phyloP scores from a whole-genome alignment of 2,113 vertebrate species.

The Terrapene triunguis region DNA sequence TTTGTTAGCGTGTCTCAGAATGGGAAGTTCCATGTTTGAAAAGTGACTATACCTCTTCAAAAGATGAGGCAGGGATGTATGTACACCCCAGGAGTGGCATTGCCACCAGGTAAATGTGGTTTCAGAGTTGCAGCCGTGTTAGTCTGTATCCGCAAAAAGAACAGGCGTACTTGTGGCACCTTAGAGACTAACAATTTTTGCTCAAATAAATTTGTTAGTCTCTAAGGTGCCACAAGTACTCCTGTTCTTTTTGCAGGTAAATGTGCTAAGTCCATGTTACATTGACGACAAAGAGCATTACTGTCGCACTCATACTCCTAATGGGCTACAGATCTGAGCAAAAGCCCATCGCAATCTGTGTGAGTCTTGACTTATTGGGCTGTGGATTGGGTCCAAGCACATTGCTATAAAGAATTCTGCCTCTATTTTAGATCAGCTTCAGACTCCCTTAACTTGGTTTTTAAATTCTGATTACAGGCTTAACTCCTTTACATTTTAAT shows the following conservation, averaged over 20 bases:
- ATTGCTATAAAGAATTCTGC: not conserved
- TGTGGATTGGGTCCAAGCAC: not conserved
- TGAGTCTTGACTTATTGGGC: not conserved
- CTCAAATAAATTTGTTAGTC: too few relatives aligned
- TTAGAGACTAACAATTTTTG: too few relatives aligned
- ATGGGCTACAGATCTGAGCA: not conserved
- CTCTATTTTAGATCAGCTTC: not conserved
- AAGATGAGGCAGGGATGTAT: not conserved
- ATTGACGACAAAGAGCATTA: not conserved
- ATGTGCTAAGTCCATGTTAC: not conserved
- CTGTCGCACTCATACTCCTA: not conserved
- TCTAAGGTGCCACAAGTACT: too few relatives aligned
- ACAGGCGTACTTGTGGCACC: too few relatives aligned
- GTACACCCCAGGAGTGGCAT: not conserved
- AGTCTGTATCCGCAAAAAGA: too few relatives aligned
- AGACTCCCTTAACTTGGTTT: not conserved
- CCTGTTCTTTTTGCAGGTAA: not conserved
- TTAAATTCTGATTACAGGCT: not conserved
- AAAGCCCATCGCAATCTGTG: not conserved
- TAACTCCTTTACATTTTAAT: not conserved
- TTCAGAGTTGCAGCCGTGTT: too few relatives aligned
- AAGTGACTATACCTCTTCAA: not conserved
- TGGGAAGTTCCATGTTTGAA: not conserved
- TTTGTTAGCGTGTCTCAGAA: not conserved
- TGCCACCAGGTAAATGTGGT: not conserved